Base-by-base conservation (phyloP, 1,140 invertebrate genomes). In the Hypothenemus hampei region DNA sequence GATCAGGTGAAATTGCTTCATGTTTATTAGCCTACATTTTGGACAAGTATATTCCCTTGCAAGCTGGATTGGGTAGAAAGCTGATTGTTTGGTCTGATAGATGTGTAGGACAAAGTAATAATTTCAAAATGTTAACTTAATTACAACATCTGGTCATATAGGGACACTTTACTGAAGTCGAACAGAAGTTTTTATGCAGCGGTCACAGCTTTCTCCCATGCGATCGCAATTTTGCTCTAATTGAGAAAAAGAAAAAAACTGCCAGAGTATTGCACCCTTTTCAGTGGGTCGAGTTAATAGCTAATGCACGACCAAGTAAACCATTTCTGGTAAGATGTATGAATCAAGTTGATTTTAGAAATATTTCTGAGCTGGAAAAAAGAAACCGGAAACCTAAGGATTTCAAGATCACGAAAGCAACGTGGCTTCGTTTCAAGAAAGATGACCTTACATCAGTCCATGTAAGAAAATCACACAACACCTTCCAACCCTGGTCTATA, bases 1-100 rank as follows among this genome's bases (percentile, higher is more conserved):
- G 56, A 16, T 35, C 56, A 8, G 37, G n/a, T 3, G 29, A 58
- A 46, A 51, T 51, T 15, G 13, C 21, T 2, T 58, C 56, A 10
- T 21, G 19, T 4, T 33, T 58, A 20, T 31, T 58, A 22, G 20
- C 7, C 4, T 51, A 58, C 15, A 15, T 45, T 11, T 36, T 13
- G 4, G 0, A 36, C 37, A 13, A 39, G 23, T 55, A 23, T 22
- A 3, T 37, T 7, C 35, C 33, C 4, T n/a, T 47, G 4, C n/a
- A 29, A 10, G 3, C 13, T 18, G 41, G 41, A 3, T 2, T 19
- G 19, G 35, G 26, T 47, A 55, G 26, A 47, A 39, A 55, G 19
- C 44, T 55, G 4, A 35, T 54, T 45, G 44, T 55, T 6, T 40
- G 44, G 52, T 55, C 52, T 4, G 52, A 55, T 4, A 16, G 52